Evolutionary conservation across 2,113 vertebrate genomes (phyloP).

Genomic region (Dolichotis patagonum): DNA sequence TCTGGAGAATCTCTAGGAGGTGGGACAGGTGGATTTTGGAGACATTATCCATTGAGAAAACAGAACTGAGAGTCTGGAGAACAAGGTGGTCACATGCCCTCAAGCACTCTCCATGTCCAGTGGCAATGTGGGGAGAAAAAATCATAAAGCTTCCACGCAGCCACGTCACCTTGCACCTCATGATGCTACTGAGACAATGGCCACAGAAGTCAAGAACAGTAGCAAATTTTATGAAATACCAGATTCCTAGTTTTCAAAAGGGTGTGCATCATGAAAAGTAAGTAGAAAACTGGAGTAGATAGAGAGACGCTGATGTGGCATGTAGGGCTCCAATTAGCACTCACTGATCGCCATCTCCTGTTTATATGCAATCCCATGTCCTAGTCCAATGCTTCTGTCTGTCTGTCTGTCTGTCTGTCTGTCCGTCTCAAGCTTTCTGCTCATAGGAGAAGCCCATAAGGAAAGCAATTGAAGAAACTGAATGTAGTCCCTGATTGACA

Average conservation of each 20-base stretch:
- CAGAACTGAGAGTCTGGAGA: background rate
- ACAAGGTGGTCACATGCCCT: background rate
- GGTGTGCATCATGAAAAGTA: background rate
- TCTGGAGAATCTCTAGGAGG: background rate
- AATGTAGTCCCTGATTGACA: background rate
- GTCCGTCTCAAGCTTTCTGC: background rate
- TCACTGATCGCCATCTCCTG: background rate
- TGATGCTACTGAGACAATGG: rapidly evolving
- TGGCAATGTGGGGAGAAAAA: background rate
- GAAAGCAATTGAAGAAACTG: background rate
- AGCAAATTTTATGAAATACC: background rate
- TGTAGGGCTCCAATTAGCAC: background rate
- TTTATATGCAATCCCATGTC: background rate
- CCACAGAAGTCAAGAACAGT: background rate
- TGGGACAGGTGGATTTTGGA: background rate
- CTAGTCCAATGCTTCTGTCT: background rate
- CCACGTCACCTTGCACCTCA: background rate
- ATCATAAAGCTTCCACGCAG: background rate
- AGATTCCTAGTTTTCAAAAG: background rate
- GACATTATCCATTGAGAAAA: background rate
- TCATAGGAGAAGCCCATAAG: background rate
- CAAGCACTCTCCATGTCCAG: background rate
- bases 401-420: background rate
- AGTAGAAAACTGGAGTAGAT: background rate
- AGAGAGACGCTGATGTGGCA: background rate